Conservation (phyloP, 1,140 invertebrate genomes). For the Trachymyrmex cornetzi region DNA sequence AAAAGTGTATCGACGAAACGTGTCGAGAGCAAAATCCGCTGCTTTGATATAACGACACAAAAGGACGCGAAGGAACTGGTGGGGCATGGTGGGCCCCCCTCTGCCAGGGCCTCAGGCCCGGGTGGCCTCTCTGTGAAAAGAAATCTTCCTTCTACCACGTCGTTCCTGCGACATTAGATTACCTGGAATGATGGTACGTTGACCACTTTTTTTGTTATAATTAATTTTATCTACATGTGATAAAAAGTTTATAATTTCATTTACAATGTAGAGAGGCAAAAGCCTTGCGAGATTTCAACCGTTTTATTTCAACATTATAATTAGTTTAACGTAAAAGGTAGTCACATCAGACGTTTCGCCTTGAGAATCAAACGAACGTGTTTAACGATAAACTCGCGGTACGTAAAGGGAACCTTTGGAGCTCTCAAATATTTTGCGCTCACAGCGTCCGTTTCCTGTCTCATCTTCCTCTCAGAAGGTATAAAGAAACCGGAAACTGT, state of each 20-base stretch:
- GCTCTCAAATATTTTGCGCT: neutral
- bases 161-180: constrained; percentile 75
- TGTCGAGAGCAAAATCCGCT: neutral
- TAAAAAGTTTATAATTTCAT: neutral
- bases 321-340: neutral
- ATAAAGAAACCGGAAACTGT: constrained; percentile 73
- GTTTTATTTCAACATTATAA: neutral
- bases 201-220: neutral
- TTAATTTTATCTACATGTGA: neutral
- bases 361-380: neutral
- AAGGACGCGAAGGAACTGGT: neutral
- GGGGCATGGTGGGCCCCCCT: constrained; percentile 80
- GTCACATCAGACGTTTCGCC: neutral
- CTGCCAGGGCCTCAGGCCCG: constrained; percentile 78
- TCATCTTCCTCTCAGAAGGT: constrained; percentile 31
- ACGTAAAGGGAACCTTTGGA: neutral
- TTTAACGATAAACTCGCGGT: neutral
- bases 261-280: neutral
- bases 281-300: neutral
- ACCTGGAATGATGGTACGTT: constrained; percentile 85
- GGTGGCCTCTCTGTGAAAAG: constrained; percentile 79
- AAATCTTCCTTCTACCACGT: constrained; percentile 70
- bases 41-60: neutral
- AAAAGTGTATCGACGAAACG: constrained; percentile 18
- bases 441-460: constrained; percentile 29